Percentiles rank a stretch among this genome's conserved stretches.
phyloP scores from a whole-genome alignment of 2,797 vertebrate species.

The Microctenopoma stevenorrisi region DNA sequence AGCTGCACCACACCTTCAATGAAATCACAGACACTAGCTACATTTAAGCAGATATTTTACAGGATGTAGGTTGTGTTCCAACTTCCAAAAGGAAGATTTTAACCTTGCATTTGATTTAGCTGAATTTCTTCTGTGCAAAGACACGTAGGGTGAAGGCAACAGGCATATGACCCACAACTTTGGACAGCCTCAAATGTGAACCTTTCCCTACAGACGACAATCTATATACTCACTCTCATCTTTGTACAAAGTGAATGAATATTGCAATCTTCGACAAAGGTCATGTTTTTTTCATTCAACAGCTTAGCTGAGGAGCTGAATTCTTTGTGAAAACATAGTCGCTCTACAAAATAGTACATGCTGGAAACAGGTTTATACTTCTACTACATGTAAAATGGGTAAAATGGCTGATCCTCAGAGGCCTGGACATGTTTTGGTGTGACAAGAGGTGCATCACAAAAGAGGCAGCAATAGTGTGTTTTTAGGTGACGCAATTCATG shows the following conservation, averaged over 20 bases:
- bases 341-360: not conserved
- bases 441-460: slow-evolving; percentile 6
- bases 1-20: no score
- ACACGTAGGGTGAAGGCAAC: no score
- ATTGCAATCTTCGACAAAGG: slow-evolving; percentile 42
- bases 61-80: not conserved
- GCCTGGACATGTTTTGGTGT: slow-evolving; percentile 8
- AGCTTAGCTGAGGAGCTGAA: slow-evolving; percentile 37
- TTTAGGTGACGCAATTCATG: slow-evolving; percentile 50
- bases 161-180: no score
- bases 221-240: not conserved
- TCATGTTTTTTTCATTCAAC: slow-evolving; percentile 25
- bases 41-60: not conserved
- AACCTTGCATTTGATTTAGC: no score
- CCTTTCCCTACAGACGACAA: no score
- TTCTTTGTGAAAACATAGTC: slow-evolving; percentile 13
- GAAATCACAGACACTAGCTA: no score
- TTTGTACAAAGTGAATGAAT: slow-evolving; percentile 32
- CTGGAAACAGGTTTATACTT: not conserved
- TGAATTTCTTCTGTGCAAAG: no score
- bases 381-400: not conserved
- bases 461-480: slow-evolving; percentile 12
- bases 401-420: slow-evolving; percentile 20
- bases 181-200: no score
- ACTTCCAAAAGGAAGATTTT: no score